Evolutionary conservation across 2,113 vertebrate species (phyloP).

Genomic region (Mus musculus): GRCm39 chr2:166820501-166821000

Average conservation of each 20-base stretch:
- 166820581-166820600: neutral
- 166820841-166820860: no score
- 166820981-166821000: neutral
- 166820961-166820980: neutral
- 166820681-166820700: neutral
- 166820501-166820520: no score
- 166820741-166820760: neutral
- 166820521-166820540: no score
- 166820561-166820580: constrained; percentile 9
- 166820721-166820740: neutral
- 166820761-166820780: neutral
- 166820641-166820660: neutral
- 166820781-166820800: neutral
- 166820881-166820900: no score
- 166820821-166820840: no score
- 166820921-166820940: no score
- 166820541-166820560: neutral
- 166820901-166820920: no score
- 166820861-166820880: no score
- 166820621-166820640: neutral
- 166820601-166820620: neutral
- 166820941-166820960: no score
- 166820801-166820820: neutral
- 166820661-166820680: neutral
- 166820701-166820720: constrained; percentile 10